phyloP scores from a whole-genome alignment of 64 coral and sea anemone genomes.

The Porites australiensis region DNA sequence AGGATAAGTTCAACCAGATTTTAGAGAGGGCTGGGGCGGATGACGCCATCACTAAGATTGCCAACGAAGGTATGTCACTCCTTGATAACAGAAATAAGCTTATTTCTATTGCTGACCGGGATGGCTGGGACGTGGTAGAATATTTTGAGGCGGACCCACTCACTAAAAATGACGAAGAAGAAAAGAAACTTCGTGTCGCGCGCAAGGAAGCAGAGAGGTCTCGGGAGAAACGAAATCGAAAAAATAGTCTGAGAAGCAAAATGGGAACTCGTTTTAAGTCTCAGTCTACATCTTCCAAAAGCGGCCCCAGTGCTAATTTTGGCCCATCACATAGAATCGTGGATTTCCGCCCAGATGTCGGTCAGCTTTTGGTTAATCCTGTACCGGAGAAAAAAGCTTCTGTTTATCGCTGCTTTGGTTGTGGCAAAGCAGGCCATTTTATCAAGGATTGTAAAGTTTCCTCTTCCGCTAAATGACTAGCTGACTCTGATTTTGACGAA shows the following conservation, averaged over 20 bases:
- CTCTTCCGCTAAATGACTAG: constrained; percentile 25
- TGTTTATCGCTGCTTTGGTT: constrained; percentile 60
- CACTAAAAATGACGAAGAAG: too few species aligned
- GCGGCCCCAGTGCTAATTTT: not conserved
- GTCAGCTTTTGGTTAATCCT: constrained; percentile 31
- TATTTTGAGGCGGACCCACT: too few species aligned
- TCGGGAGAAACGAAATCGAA: not conserved
- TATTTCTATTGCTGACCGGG: too few species aligned
- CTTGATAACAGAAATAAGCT: too few species aligned
- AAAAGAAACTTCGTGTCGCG: constrained; percentile 21
- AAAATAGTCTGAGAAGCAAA: not conserved
- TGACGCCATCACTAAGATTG: too few species aligned
- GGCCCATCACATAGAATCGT: not conserved
- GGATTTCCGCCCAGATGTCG: not conserved
- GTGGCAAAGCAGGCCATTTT: constrained; percentile 44
- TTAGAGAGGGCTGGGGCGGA: too few species aligned
- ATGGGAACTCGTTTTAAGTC: not conserved
- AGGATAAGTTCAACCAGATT: too few species aligned
- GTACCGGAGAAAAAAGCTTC: constrained; percentile 1
- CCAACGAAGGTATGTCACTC: too few species aligned
- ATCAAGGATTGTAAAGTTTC: constrained; percentile 54
- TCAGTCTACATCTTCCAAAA: not conserved
- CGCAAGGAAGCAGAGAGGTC: constrained; percentile 15
- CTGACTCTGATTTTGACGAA: not conserved
- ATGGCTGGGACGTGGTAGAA: too few species aligned